A percentile compares a stretch with the other conserved stretches of the same genome.
These are phyloP conservation scores for Drosophila bocqueti DNA, from an alignment of 1,140 invertebrate genomes.

Conservation along the genomic window DNA sequence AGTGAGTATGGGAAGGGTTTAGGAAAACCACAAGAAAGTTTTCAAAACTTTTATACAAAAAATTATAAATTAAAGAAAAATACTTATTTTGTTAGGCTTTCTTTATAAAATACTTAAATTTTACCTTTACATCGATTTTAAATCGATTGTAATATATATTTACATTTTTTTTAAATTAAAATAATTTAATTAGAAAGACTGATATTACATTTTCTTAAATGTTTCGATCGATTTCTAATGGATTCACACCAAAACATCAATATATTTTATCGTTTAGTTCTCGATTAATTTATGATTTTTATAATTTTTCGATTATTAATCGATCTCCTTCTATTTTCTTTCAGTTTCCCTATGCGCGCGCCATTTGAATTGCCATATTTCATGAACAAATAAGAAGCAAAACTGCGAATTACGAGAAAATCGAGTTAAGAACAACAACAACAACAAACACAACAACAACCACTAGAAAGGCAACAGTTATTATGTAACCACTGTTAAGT, in stretches of 20 bases:
- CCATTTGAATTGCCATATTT: conserved; percentile 69
- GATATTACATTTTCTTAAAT: no score
- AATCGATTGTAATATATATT: no score
- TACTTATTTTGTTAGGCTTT: no score
- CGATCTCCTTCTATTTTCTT: background rate
- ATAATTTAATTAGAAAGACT: no score
- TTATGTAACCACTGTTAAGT: conserved; percentile 76
- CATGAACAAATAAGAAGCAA: conserved; percentile 68
- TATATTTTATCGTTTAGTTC: no score
- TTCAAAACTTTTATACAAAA: background rate
- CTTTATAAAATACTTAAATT: no score
- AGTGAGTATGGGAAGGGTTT: conserved; percentile 1
- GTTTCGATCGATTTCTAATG: no score
- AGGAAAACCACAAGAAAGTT: background rate
- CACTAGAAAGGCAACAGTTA: conserved; percentile 59
- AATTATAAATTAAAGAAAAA: no score
- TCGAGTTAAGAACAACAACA: conserved; percentile 21
- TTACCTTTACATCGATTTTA: no score
- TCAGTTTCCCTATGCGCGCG: conserved; percentile 17
- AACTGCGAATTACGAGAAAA: conserved; percentile 36
- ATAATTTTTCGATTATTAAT: background rate
- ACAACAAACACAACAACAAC: conserved; percentile 16
- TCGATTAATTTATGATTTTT: background rate
- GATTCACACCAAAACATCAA: no score
- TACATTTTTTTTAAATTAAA: no score